Evolutionary conservation across 2,797 vertebrate genomes (phyloP), one percentile per base, ranked within the genome.

Genomic region (Lithobates pipiens): DNA sequence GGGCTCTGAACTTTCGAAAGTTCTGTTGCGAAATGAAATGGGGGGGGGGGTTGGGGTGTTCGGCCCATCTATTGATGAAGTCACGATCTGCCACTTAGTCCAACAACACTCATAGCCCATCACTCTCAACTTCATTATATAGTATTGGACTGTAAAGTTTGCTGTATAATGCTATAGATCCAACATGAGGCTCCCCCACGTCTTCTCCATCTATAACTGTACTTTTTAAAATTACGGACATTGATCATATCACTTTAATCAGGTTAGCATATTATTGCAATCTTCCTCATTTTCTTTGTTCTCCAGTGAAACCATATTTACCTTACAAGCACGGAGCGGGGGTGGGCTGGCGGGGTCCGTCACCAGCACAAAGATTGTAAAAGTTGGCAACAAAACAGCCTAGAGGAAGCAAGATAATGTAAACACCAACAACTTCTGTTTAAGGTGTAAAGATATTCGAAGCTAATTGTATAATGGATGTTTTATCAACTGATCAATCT

Each of bases 211-310:
- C 27, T 44, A 36, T 27, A n/a, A 54, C 67, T 7, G 50, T n/a
- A 57, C 44, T 34, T 54, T 29, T 34, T 72, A 23, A 71, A 72
- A 72, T 57, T 54, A 57, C 6, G 70, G 46, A 2, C 67, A 57
- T 71, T 71, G 78, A 80, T 80, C 78, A 72, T 80, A 72, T 80
- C 78, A 50, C 68, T 61, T 80, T 80, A 72, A 80, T 80, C 78
- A 71, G 25, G 70, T 80, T 69, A 80, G 68, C 68, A 80, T 80
- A 80, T 72, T 71, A 80, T 61, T 57, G 46, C 68, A 29, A 74
- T 42, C 32, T 36, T 39, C 13, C n/a, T 82, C 32, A 82, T 63
- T 54, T 70, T 50, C 15, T 46, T 46, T 13, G 10, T 29, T 23
- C 77, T 6, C 18, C 77, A 10, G 44, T 46, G 23, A 2, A 54